Evolutionary conservation across 2,888 invertebrate genomes (phyloP).

Genomic region (Eurois occulta): DNA sequence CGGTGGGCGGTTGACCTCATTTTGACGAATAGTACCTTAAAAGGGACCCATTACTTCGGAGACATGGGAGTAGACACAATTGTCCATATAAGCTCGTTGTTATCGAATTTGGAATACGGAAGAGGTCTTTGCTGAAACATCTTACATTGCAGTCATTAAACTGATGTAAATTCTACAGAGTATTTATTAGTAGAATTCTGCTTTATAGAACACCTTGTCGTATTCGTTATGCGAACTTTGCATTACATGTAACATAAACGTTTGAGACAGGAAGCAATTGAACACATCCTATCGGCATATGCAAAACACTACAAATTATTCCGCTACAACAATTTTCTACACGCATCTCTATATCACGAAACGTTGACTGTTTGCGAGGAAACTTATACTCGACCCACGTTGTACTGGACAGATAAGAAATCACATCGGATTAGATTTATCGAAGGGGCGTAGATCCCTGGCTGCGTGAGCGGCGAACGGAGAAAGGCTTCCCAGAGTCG

Average conservation of each 20-base stretch:
- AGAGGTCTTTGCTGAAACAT: slow-evolving; percentile 38
- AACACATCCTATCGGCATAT: slow-evolving; percentile 75
- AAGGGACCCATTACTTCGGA: slow-evolving; percentile 80
- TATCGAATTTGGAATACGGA: slow-evolving; percentile 66
- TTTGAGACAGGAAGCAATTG: slow-evolving; percentile 78
- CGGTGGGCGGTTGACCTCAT: slow-evolving; percentile 81
- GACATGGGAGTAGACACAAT: slow-evolving; percentile 74
- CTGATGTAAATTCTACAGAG: slow-evolving; percentile 60
- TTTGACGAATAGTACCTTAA: slow-evolving; percentile 78
- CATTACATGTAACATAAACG: slow-evolving; percentile 73
- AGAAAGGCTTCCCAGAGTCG: slow-evolving; percentile 77
- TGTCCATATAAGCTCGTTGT: slow-evolving; percentile 74
- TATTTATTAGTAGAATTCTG: slow-evolving; percentile 42
- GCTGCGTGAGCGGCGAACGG: slow-evolving; percentile 72
- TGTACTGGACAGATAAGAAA: slow-evolving; percentile 69
- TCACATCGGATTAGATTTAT: slow-evolving; percentile 77
- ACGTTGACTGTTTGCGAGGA: slow-evolving; percentile 60
- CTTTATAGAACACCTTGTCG: slow-evolving; percentile 44
- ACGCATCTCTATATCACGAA: slow-evolving; percentile 71
- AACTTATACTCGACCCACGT: slow-evolving; percentile 66
- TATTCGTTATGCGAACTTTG: slow-evolving; percentile 71
- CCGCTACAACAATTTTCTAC: slow-evolving; percentile 76
- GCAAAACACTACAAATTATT: slow-evolving; percentile 79
- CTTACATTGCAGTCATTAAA: slow-evolving; percentile 57
- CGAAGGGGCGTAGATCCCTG: slow-evolving; percentile 71